phyloP scores from a whole-genome alignment of 2,888 invertebrate species.

The Colletes collaris region DNA sequence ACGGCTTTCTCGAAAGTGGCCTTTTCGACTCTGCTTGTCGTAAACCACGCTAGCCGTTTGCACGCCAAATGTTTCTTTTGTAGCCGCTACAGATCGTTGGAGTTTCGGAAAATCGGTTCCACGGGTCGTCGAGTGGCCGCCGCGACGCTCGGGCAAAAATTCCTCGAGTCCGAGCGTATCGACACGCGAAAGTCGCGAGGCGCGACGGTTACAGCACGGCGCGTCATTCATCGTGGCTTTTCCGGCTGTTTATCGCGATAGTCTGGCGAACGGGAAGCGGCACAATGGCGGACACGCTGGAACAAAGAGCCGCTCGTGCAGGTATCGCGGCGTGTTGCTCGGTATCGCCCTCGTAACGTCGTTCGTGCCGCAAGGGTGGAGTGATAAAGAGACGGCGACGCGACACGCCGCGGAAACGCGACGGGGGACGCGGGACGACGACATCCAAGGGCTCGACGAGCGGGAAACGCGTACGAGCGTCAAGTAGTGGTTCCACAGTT shows the following conservation, averaged over 20 bases:
- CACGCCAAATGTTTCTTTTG: no score
- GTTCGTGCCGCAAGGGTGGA: slow-evolving; percentile 57
- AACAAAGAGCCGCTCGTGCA: slow-evolving; percentile 70
- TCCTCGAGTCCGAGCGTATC: slow-evolving; percentile 30
- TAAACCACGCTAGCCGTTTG: no score
- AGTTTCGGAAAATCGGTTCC: no score
- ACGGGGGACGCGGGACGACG: not conserved
- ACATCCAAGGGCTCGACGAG: slow-evolving; percentile 31
- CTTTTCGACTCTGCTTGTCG: no score
- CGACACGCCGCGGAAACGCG: slow-evolving; percentile 20
- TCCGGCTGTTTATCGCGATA: slow-evolving; percentile 78
- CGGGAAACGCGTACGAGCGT: slow-evolving; percentile 30
- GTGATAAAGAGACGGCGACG: slow-evolving; percentile 64
- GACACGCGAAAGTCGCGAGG: slow-evolving; percentile 49
- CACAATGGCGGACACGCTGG: slow-evolving; percentile 68
- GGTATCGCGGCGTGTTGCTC: slow-evolving; percentile 58
- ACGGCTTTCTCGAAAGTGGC: no score
- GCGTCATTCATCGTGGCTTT: slow-evolving; percentile 74
- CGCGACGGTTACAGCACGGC: slow-evolving; percentile 50
- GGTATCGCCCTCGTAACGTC: slow-evolving; percentile 68
- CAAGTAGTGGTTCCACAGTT: slow-evolving; percentile 58
- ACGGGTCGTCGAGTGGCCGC: no score
- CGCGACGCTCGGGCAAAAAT: slow-evolving; percentile 17
- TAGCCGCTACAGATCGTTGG: no score
- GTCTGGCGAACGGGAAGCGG: slow-evolving; percentile 74